Evolutionary conservation across 2,797 vertebrate species (phyloP), one percentile per base, ranked within the genome.

Genomic region (Myotis vivesi): DNA sequence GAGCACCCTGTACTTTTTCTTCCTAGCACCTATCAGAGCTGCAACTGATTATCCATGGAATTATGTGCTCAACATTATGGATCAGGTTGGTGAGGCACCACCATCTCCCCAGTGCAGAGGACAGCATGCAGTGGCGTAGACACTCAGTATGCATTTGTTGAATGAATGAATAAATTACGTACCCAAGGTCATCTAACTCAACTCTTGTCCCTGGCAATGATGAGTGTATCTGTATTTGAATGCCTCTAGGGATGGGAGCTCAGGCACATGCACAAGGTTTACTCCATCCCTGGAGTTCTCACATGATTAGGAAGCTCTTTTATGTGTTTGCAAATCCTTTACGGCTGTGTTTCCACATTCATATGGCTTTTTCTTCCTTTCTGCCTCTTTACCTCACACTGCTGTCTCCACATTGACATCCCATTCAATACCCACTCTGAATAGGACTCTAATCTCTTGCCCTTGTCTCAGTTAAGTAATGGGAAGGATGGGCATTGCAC

Each of bases 21-120:
- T 82, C n/a, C 57, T 69, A 22, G 28, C 13, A n/a, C 73, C 85
- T 62, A 33, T 6, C n/a, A 30, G 8, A 69, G 41, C 44, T 69
- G 36, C 2, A 28, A 6, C n/a, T 53, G 79, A 19, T 38, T 33
- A 19, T 6, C 30, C 8, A 2, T 2, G 59, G 44, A 44, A 22
- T 7, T 22, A 17, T 1, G 28, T 33, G 2, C 17, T 80, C 72
- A 22, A 0, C 3, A 73, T 76, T 20, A 33, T 0, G 16, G 13
- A 76, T 15, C 51, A 17, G 38, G 68, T 76, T 55, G 30, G 13
- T 25, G 73, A 8, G 1, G 25, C 22, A 53, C 41, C 23, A 28
- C 23, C 4, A 33, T 30, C 51, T 93, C 46, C 23, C 59, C 38
- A 83, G 75, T 20, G 5, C 17, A 75, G 68, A 75, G 71, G 20